These are phyloP conservation scores for Phodopus roborovskii DNA, from an alignment of 2,113 vertebrate genomes.

Conservation along the genomic window DNA sequence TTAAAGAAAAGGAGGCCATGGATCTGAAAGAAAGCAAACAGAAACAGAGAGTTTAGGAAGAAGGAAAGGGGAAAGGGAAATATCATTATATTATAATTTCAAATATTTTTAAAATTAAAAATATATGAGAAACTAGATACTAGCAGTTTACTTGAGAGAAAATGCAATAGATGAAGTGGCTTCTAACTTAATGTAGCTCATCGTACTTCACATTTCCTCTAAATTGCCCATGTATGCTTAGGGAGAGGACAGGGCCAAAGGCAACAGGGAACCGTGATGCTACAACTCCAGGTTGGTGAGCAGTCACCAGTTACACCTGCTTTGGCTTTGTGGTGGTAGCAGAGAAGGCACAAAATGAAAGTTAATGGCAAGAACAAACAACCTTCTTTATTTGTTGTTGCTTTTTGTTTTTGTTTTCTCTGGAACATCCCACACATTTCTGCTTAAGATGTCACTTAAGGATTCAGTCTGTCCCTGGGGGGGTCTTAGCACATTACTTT, in stretches of 20 bases:
- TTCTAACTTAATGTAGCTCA: neutral
- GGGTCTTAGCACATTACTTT: neutral
- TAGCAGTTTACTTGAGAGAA: neutral
- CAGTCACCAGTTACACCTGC: neutral
- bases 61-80: no score
- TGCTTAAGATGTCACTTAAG: neutral
- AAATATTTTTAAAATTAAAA: neutral
- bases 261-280: neutral
- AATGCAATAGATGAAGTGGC: neutral
- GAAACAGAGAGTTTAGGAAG: no score
- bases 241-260: neutral
- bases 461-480: neutral
- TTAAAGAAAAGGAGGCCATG: neutral
- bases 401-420: neutral
- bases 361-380: neutral
- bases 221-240: neutral
- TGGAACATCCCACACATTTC: neutral
- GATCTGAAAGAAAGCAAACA: neutral
- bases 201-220: neutral
- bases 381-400: neutral
- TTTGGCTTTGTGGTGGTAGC: neutral
- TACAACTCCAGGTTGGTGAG: neutral
- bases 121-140: neutral
- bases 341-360: neutral
- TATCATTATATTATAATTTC: neutral